Evolutionary conservation across 2,797 vertebrate species (phyloP).

Genomic region (Tragelaphus oryx): DNA sequence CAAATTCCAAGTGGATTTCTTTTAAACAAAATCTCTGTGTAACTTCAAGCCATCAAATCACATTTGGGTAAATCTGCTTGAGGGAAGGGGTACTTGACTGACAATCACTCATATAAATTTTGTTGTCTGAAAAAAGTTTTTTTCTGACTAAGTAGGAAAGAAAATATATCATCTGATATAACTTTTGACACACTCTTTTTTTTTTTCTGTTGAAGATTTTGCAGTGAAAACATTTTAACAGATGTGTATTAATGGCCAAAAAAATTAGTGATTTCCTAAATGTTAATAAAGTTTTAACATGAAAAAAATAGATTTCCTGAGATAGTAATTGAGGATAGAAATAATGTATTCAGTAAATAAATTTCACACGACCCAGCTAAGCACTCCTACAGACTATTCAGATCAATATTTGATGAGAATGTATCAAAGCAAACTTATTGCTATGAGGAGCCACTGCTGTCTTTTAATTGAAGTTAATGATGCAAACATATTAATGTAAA

Average conservation of each 20-base stretch:
- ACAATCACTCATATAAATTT: background rate
- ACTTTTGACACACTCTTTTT: background rate
- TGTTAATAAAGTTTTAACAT: constrained; percentile 36
- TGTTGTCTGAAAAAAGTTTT: background rate
- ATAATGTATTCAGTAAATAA: constrained; percentile 68
- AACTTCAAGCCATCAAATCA: background rate
- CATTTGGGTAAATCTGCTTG: background rate
- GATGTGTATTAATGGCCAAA: background rate
- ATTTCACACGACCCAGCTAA: constrained; percentile 38
- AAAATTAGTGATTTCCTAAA: background rate
- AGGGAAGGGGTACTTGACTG: background rate
- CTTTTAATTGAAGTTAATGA: constrained; percentile 73
- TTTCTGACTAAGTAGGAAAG: background rate
- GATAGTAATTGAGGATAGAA: constrained; percentile 34
- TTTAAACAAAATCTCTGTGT: background rate
- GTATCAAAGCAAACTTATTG: constrained; percentile 70
- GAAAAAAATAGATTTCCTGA: constrained; percentile 29
- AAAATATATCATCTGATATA: background rate
- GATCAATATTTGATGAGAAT: constrained; percentile 75
- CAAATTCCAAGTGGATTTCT: background rate
- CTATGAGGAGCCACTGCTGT: constrained; percentile 61
- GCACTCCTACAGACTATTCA: constrained; percentile 47
- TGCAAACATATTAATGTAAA: constrained; percentile 68
- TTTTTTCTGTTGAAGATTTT: constrained; percentile 14
- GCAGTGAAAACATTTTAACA: constrained; percentile 6